Evolutionary conservation across 1,140 invertebrate species (phyloP).

Genomic region (Polypedilum vanderplanki): DNA sequence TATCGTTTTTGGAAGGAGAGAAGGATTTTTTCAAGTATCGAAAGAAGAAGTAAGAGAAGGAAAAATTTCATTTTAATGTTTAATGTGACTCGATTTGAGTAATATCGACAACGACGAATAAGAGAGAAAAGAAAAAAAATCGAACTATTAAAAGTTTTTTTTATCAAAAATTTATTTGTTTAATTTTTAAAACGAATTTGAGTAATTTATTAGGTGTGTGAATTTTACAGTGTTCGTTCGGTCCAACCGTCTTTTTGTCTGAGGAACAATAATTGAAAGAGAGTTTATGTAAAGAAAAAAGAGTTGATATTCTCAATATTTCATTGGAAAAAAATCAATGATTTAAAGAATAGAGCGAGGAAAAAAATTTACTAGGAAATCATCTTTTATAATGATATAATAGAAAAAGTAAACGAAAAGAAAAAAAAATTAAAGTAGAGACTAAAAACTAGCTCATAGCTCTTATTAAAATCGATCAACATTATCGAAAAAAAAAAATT

Average conservation of each 20-base stretch:
- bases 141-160: no score
- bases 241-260: neutral
- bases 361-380: neutral
- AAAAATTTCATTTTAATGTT: no score
- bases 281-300: neutral
- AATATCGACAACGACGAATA: no score
- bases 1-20: neutral
- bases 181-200: no score
- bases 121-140: no score
- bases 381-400: neutral
- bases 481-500: neutral
- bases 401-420: neutral
- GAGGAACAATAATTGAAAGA: neutral
- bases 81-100: no score
- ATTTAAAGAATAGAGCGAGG: no score
- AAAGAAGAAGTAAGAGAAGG: no score
- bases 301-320: neutral
- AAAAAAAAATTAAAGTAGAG: neutral
- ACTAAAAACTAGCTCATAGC: no score
- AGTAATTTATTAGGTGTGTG: neutral
- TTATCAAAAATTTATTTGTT: no score
- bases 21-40: neutral
- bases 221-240: neutral
- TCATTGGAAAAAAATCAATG: no score
- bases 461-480: no score